Percentiles rank a stretch among this genome's conserved stretches.
These are phyloP conservation scores for Drosophila nannoptera DNA, from an alignment of 1,140 invertebrate species.

Conservation along the genomic window DNA sequence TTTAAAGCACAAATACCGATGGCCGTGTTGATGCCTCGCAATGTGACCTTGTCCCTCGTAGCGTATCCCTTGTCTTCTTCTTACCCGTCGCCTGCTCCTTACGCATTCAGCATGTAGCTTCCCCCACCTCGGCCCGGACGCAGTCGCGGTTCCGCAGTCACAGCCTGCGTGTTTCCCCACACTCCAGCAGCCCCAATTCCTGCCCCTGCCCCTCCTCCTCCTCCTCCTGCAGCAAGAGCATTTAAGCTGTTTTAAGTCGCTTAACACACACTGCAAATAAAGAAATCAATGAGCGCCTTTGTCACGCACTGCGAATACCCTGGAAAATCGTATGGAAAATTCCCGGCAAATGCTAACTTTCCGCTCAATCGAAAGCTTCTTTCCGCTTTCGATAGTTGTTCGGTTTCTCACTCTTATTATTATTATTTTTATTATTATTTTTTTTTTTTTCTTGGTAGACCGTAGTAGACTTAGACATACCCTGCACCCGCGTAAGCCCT, in stretches of 20 bases:
- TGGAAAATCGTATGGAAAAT: background rate
- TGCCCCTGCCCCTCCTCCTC: no score
- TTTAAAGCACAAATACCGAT: slow-evolving; percentile 25
- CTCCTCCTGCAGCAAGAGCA: slow-evolving; percentile 24
- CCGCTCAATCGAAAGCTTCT: no score
- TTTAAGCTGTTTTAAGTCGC: slow-evolving; percentile 66
- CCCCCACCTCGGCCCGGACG: background rate
- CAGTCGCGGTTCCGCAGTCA: background rate
- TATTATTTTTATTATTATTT: no score
- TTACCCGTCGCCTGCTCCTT: slow-evolving; percentile 1
- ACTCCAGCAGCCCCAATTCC: no score
- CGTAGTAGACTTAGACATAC: no score
- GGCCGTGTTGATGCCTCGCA: slow-evolving; percentile 13
- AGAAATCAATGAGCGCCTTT: slow-evolving; percentile 8
- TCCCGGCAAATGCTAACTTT: no score
- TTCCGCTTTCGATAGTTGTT: no score
- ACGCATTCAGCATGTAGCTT: slow-evolving; percentile 4
- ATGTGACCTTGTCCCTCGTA: slow-evolving; percentile 18
- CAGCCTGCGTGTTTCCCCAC: background rate
- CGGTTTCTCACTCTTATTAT: no score
- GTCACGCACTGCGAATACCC: slow-evolving; percentile 6
- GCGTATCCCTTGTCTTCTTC: background rate
- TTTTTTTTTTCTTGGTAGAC: no score
- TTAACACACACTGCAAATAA: slow-evolving; percentile 43
- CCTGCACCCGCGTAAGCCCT: no score